phyloP scores from a whole-genome alignment of 2,113 vertebrate species.

The Pimephales promelas region DNA sequence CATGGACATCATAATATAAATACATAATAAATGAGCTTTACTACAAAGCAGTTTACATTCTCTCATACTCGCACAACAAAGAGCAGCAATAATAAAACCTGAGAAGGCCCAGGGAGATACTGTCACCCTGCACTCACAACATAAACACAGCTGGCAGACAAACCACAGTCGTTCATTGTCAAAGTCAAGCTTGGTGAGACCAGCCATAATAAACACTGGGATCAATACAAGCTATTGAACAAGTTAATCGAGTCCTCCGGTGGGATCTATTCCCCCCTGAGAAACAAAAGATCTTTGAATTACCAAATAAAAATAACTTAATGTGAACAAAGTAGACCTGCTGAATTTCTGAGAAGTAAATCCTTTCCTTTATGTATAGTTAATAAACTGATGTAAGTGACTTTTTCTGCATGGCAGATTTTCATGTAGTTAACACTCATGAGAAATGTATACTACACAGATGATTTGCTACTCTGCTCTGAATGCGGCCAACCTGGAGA shows the following conservation, averaged over 20 bases:
- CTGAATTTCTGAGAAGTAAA: neutral
- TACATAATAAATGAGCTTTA: conserved; percentile 52
- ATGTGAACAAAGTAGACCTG: too few relatives aligned
- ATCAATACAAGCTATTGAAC: conserved; percentile 44
- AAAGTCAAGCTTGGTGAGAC: conserved; percentile 19
- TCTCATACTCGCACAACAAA: conserved; percentile 2
- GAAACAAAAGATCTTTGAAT: conserved; percentile 27
- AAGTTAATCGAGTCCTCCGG: conserved; percentile 2
- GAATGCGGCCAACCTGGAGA: neutral
- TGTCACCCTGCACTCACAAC: conserved; percentile 12
- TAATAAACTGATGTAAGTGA: neutral
- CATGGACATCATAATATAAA: neutral
- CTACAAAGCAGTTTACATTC: conserved; percentile 34
- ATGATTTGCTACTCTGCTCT: neutral
- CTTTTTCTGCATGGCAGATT: neutral
- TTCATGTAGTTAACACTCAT: neutral
- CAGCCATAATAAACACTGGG: conserved; percentile 22
- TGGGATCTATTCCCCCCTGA: neutral
- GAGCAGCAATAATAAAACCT: conserved; percentile 11
- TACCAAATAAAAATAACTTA: neutral
- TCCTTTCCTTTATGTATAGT: neutral
- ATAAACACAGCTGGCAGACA: conserved; percentile 19
- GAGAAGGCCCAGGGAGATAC: conserved; percentile 8
- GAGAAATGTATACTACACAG: neutral
- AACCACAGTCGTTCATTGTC: conserved; percentile 18